Percentiles rank a stretch among this genome's conserved stretches.
Evolutionary conservation across 1,140 invertebrate species (phyloP).

Genomic region (Hycleus cichorii): DNA sequence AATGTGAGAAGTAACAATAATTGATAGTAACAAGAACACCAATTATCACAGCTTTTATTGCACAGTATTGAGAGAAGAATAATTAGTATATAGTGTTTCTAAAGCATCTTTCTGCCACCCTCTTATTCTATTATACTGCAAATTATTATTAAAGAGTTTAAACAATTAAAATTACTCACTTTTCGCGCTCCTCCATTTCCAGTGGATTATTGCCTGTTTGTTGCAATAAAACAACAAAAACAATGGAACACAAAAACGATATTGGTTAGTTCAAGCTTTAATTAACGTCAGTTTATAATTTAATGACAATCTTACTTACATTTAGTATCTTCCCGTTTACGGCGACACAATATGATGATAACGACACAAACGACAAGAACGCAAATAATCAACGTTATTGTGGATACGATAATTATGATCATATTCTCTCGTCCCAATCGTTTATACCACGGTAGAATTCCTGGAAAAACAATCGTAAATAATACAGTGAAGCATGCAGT

Average conservation of each 20-base stretch:
- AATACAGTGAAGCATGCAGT: too few relatives aligned
- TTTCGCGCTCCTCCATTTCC: slow-evolving; percentile 73
- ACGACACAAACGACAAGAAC: slow-evolving; percentile 75
- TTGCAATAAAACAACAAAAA: slow-evolving; percentile 45
- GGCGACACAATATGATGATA: slow-evolving; percentile 72
- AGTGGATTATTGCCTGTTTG: slow-evolving; percentile 66
- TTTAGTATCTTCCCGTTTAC: slow-evolving; percentile 73
- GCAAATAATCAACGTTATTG: slow-evolving; percentile 66
- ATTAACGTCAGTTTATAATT: too few relatives aligned
- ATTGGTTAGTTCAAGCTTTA: too few relatives aligned
- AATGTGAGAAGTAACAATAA: slow-evolving; percentile 2
- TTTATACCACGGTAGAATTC: slow-evolving; percentile 60
- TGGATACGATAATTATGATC: slow-evolving; percentile 65
- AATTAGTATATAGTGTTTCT: too few relatives aligned
- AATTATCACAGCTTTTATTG: slow-evolving; percentile 35
- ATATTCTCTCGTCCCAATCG: slow-evolving; percentile 66
- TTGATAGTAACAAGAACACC: slow-evolving; percentile 14
- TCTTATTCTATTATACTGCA: not conserved
- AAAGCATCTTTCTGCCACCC: too few relatives aligned
- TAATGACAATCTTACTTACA: slow-evolving; percentile 53
- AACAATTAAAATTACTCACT: slow-evolving; percentile 54
- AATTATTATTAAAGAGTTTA: not conserved
- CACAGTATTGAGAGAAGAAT: slow-evolving; percentile 14
- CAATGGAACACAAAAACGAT: not conserved
- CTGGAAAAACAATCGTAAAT: slow-evolving; percentile 16